Base-by-base conservation (phyloP, 2,797 vertebrate genomes). In the Phataginus tetradactyla region DNA sequence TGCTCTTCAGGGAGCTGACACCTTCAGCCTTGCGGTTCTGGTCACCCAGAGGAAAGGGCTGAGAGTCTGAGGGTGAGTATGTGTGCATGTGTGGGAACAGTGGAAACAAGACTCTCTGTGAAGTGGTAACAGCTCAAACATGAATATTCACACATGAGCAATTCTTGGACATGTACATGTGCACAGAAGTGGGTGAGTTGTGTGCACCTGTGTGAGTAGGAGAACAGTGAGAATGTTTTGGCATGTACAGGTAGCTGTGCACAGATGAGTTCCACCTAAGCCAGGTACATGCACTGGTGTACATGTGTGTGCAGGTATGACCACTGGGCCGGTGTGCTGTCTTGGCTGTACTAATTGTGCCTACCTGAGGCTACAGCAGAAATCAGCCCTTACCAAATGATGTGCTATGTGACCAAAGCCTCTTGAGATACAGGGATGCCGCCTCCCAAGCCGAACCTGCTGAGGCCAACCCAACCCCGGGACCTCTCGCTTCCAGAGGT, bases 271-370 rank as follows among this genome's bases (percentile, higher is more conserved):
- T 49, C 69, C 32, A 8, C 23, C 39, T 5, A 37, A 74, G 45
- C 45, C 29, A 32, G 79, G 21, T 17, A 5, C 27, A 1, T 0
- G 4, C 5, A 7, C 59, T 0, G 0, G 13, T 7, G 21, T 4
- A 0, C 0, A 18, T 61, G 53, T n/a, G 4, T 25, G 37, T 14
- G 37, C 68, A 55, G 17, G 45, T 9, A 9, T 0, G 15, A 27
- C 32, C 51, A 3, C 61, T 45, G 25, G 66, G 37, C 55, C 15
- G n/a, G 64, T 3, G 1, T 9, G 18, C 80, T n/a, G n/a, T 27
- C 85, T 32, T 20, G 21, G 10, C 10, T 23, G 3, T 29, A 23
- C 53, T 18, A 17, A 27, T 2, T 1, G 45, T 8, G 51, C n/a
- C 77, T n/a, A 11, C 25, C n/a, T 23, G 45, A 71, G 42, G 69